Conservation (phyloP, 2,888 invertebrate genomes). For the Oscheius sp. region DNA sequence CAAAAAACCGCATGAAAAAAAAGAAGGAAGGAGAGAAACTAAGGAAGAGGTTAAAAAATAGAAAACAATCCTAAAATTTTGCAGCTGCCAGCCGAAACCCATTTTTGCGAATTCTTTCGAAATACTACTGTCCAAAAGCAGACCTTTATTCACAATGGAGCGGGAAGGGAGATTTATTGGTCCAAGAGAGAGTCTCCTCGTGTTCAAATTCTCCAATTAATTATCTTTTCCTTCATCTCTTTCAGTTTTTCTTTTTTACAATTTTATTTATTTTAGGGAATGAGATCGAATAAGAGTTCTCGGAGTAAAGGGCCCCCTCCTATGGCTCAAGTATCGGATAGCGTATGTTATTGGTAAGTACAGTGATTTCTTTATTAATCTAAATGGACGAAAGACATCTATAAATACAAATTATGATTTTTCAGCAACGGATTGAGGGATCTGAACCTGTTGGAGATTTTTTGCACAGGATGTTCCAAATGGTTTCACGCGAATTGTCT, state of each 20-base stretch:
- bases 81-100: background rate
- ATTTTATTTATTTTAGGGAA: background rate
- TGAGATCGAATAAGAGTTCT: constrained; percentile 6
- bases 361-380: background rate
- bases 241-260: background rate
- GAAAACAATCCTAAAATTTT: background rate
- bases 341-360: constrained; percentile 53
- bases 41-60: background rate
- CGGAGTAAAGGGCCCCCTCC: background rate
- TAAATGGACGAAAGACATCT: too few species aligned
- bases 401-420: too few species aligned
- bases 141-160: constrained; percentile 8
- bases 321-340: constrained; percentile 32
- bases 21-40: background rate
- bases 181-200: background rate
- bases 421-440: constrained; percentile 64
- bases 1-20: background rate
- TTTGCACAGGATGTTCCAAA: constrained; percentile 61
- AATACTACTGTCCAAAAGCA: background rate
- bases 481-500: constrained; percentile 69
- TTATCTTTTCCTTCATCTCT: background rate
- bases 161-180: background rate
- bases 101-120: constrained; percentile 2
- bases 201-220: constrained; percentile 4
- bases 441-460: constrained; percentile 62